Base-by-base conservation (phyloP, 1,140 invertebrate species). In the Platyura marginata region DNA sequence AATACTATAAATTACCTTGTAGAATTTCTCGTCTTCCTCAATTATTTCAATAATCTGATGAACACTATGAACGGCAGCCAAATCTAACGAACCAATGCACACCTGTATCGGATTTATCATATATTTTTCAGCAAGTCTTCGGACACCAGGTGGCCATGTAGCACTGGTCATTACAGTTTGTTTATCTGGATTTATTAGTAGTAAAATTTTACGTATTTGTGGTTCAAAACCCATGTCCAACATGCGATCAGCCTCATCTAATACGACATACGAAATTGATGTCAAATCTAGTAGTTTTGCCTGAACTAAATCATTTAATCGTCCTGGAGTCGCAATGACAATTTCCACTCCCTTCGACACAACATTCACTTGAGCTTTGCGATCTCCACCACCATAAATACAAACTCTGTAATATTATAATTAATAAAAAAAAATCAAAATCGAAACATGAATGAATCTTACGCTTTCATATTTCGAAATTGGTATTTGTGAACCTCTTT, bases 181-280 rank as follows among this genome's bases (percentile, higher is more conserved):
- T 40, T 83, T 62, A 55, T 88, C 82, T 21, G 80, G 79, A 43
- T 77, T 68, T 10, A 85, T 74, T 57, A 85, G 78, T 18, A 85
- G 53, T 41, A 92, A 55, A 39, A 81, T 75, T 48, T 84, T 85
- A 25, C 79, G 69, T 42, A 93, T 91, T 53, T 91, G 85, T 54
- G 82, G 82, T 55, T 88, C 84, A 59, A 89, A 88, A 9, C 83
- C 84, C 77, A 88, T 79, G 49, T 88, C 82, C 41, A 60, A 47
- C 57, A 89, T 88, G 38, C 82, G 68, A 60, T 89, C 84, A 2
- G 85, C 88, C 67, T 91, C 88, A 62, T 93, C 88, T n/a, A 92
- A 63, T n/a, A 92, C 84, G 35, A 95, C 66, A 60, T 86, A 94
- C 0, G 86, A 87, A 19, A 89, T 77, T 18, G 75, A 69, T 15